These are phyloP conservation scores for human (Homo sapiens) DNA, from an alignment of 2,113 vertebrate species.

Conservation along the genomic window DNA sequence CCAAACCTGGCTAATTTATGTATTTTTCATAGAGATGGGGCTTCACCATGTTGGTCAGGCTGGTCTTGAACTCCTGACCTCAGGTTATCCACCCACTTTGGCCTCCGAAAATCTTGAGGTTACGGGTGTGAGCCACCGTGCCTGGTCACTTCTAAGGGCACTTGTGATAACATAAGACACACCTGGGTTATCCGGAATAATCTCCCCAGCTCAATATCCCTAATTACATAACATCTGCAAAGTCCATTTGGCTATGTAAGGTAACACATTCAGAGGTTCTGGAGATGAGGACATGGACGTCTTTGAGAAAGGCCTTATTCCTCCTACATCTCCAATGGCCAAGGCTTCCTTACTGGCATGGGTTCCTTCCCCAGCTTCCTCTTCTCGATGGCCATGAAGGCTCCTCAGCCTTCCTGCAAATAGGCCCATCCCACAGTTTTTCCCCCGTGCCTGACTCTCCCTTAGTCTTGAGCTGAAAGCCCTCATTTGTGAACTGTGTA, in stretches of 20 bases:
- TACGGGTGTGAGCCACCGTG: not conserved
- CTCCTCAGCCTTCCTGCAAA: not conserved
- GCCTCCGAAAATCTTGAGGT: not conserved
- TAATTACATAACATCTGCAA: not conserved
- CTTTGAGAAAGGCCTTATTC: not conserved
- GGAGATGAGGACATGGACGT: not conserved
- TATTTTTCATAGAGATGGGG: not conserved
- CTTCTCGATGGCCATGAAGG: not conserved
- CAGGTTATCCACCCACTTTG: not conserved
- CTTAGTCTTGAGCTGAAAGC: not conserved
- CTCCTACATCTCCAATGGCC: not conserved
- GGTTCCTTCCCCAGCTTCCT: not conserved
- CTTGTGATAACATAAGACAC: not conserved
- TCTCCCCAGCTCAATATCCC: too few relatives aligned
- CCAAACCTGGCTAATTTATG: not conserved
- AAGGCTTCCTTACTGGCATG: not conserved
- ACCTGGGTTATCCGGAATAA: fast-evolving
- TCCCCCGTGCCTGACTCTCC: not conserved
- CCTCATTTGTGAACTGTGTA: not conserved
- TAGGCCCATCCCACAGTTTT: not conserved
- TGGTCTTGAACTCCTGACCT: not conserved
- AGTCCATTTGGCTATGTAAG: not conserved
- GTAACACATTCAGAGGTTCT: not conserved
- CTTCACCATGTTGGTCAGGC: not conserved
- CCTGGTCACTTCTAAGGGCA: not conserved